phyloP scores from a whole-genome alignment of 2,888 invertebrate species.

The Scaptomyza parva region DNA sequence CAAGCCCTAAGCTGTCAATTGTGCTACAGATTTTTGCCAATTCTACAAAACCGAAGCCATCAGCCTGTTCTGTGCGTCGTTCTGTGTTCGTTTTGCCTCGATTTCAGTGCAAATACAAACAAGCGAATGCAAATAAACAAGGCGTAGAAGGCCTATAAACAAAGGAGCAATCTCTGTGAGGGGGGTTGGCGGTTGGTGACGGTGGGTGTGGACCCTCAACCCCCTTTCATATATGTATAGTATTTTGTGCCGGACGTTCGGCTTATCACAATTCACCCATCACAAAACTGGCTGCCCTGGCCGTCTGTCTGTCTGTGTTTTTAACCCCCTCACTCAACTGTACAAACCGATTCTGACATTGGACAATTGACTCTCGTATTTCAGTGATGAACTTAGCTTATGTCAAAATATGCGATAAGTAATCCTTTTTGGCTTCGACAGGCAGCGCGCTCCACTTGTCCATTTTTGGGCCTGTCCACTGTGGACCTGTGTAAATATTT shows the following conservation, averaged over 20 bases:
- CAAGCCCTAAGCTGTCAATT: constrained; percentile 71
- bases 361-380: constrained; percentile 80
- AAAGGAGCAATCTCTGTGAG: constrained; percentile 66
- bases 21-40: constrained; percentile 71
- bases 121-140: constrained; percentile 78
- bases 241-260: constrained; percentile 43
- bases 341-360: constrained; percentile 30
- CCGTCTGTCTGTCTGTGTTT: constrained; percentile 34
- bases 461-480: constrained; percentile 12
- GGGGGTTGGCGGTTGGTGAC: neutral
- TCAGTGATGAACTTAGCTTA: constrained; percentile 82
- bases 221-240: neutral
- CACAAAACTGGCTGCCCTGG: constrained; percentile 40
- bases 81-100: constrained; percentile 64
- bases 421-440: constrained; percentile 81
- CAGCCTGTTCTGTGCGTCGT: constrained; percentile 34
- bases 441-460: constrained; percentile 17
- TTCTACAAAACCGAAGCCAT: constrained; percentile 54
- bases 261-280: constrained; percentile 81
- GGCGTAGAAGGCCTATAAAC: constrained; percentile 72
- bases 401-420: constrained; percentile 84
- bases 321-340: constrained; percentile 53
- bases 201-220: constrained; percentile 27
- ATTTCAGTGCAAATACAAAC: constrained; percentile 79
- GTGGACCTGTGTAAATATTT: constrained; percentile 75